phyloP scores from a whole-genome alignment of 2,888 invertebrate species.

The Ceriagrion tenellum region DNA sequence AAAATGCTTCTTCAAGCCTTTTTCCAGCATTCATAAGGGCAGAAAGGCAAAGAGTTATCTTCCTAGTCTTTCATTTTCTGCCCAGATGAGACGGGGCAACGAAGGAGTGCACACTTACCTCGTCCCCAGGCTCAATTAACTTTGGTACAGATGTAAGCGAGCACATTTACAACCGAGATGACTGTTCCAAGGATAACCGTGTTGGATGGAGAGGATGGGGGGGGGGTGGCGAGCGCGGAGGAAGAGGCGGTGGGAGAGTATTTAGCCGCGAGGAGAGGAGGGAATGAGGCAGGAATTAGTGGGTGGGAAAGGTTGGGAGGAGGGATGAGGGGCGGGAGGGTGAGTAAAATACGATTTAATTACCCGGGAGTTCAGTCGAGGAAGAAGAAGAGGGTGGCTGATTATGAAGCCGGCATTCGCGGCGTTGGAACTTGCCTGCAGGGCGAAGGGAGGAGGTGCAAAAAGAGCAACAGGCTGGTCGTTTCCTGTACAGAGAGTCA shows the following conservation, averaged over 20 bases:
- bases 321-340: background rate
- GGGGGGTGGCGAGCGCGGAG: no score
- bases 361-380: conserved; percentile 54
- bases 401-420: conserved; percentile 42
- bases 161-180: background rate
- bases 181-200: background rate
- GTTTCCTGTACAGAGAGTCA: conserved; percentile 24
- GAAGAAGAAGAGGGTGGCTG: conserved; percentile 49
- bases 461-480: conserved; percentile 67
- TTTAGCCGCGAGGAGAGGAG: background rate
- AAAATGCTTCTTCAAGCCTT: no score
- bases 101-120: background rate
- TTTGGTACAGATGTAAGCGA: conserved; percentile 1
- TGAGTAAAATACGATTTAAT: conserved; percentile 61
- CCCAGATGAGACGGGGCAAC: background rate
- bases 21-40: no score
- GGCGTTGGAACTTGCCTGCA: conserved; percentile 23
- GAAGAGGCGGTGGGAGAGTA: background rate
- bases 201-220: background rate
- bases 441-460: background rate
- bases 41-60: no score
- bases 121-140: background rate
- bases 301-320: background rate
- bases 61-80: background rate
- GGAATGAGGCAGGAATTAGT: background rate